Base-by-base conservation (phyloP, 2,113 vertebrate genomes). In the Globicephala melas region DNA sequence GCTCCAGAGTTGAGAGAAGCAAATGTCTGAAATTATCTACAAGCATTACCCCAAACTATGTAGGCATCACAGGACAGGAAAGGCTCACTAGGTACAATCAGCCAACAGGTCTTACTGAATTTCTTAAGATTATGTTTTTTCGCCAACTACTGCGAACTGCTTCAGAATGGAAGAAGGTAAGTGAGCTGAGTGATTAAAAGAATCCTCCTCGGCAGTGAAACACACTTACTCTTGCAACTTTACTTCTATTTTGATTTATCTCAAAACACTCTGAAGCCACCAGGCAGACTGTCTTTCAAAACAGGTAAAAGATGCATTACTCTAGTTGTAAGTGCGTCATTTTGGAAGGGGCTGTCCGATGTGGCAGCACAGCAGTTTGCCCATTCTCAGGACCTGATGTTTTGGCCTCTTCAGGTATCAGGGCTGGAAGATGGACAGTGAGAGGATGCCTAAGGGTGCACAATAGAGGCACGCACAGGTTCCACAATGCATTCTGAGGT, bases 211-310 rank as follows among this genome's bases (percentile, higher is more conserved):
- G 38, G 79, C 33, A 13, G 8, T 53, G 41, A 95, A 86, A 93
- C 71, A 92, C 63, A 89, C 44, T 94, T 79, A 85, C 20, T 93
- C 79, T 81, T 76, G 44, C 55, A 84, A 60, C 10, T 76, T 68
- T n/a, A 82, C 36, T 31, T 96, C 26, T 47, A 50, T 89, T 97
- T 95, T 85, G 53, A 91, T 93, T 97, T 82, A 91, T 85, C 93
- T 89, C 71, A 89, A 84, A 95, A 91, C 89, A 90, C n/a, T 97
- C 76, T 77, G 53, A 87, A 94, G 60, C 53, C 60, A 95, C 85
- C 53, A 90, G 63, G 77, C 20, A 77, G 44, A 83, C 23, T 8
- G n/a, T 70, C 41, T 97, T 94, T 95, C 53, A 94, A 68, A 91
- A 95, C 53, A 71, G 28, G 77, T 70, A 86, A 91, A 58, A 89